Evolutionary conservation across 64 coral and sea anemone genomes (phyloP).

Genomic region (Trachythela sp.): DNA sequence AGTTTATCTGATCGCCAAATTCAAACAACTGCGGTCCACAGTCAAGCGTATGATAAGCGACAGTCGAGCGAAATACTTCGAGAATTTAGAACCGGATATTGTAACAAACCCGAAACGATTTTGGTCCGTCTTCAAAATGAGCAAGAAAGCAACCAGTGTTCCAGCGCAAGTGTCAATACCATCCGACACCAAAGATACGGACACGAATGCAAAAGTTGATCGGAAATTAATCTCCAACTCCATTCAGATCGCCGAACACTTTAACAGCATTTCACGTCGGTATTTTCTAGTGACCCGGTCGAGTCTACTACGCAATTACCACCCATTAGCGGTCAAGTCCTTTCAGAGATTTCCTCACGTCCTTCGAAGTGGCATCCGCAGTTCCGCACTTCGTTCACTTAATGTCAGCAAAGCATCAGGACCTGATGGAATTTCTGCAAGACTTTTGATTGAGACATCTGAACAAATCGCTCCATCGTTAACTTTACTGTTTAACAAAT

Average conservation of each 20-base stretch:
- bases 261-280: constrained; percentile 31
- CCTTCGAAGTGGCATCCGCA: constrained; percentile 9
- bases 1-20: not conserved
- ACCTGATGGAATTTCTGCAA: constrained; percentile 33
- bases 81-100: constrained; percentile 4
- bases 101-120: constrained; percentile 31
- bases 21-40: too few relatives aligned
- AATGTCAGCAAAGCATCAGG: constrained; percentile 27
- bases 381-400: constrained; percentile 5
- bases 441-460: constrained; percentile 14
- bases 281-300: not conserved
- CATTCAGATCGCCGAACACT: constrained; percentile 26
- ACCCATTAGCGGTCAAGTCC: not conserved
- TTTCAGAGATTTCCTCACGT: constrained; percentile 26
- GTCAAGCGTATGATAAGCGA: constrained; percentile 30
- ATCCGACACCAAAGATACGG: not conserved
- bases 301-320: constrained; percentile 30
- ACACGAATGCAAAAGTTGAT: not conserved
- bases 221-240: constrained; percentile 11
- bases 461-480: constrained; percentile 14
- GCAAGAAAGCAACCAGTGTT: constrained; percentile 9
- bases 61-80: constrained; percentile 24
- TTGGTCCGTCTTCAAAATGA: constrained; percentile 14
- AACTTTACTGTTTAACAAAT: constrained; percentile 29
- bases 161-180: constrained; percentile 18